Percentiles rank a stretch among this genome's conserved stretches.
These are phyloP conservation scores for Callyntrura guangdongensis DNA, from an alignment of 2,888 invertebrate species.

Conservation along the genomic window DNA sequence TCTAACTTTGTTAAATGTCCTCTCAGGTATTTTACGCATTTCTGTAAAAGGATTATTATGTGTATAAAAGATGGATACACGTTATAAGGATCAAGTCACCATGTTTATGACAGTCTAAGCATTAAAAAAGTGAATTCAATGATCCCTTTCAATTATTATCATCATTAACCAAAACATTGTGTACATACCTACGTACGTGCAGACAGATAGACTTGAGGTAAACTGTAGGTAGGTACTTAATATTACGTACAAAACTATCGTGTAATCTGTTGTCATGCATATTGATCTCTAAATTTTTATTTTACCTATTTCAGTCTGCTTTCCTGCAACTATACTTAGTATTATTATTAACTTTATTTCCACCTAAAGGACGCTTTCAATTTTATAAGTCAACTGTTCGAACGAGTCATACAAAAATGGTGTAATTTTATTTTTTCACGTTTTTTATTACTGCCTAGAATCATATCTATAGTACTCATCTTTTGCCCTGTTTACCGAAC, in stretches of 20 bases:
- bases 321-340: too few species aligned
- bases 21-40: not conserved
- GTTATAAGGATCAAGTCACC: conserved; percentile 42
- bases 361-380: conserved; percentile 6
- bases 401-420: conserved; percentile 23
- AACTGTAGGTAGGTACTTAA: too few species aligned
- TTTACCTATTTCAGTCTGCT: too few species aligned
- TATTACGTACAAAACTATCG: too few species aligned
- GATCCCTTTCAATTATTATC: conserved; percentile 40
- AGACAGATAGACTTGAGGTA: too few species aligned
- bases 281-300: too few species aligned
- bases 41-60: conserved; percentile 48
- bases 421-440: conserved; percentile 8
- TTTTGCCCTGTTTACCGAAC: not conserved
- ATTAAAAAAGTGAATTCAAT: conserved; percentile 45
- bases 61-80: not conserved
- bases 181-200: not conserved
- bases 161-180: not conserved
- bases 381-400: conserved; percentile 12
- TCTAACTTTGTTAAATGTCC: conserved; percentile 12
- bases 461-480: not conserved
- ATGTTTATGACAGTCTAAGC: conserved; percentile 49
- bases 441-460: not conserved
- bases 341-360: not conserved
- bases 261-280: too few species aligned